Base-by-base conservation (phyloP, 2,888 invertebrate species). In the Hylaea fasciaria region DNA sequence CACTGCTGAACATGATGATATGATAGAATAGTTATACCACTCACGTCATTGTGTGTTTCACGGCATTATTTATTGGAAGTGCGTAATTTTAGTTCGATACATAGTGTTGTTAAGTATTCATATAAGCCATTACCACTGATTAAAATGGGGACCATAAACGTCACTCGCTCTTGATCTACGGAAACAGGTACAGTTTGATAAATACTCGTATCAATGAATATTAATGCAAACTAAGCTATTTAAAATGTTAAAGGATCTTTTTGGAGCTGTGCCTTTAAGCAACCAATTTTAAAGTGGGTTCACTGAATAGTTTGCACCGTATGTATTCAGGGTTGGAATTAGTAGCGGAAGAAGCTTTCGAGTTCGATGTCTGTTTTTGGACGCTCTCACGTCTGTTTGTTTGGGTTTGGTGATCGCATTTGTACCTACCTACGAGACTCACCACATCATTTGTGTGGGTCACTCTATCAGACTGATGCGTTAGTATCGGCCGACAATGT, bases 201-300 rank as follows among this genome's bases (percentile, higher is more conserved):
- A 74, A 71, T 78, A n/a, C n/a, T n/a, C n/a, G n/a, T n/a, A 80
- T 81, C 82, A 77, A 86, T 86, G 85, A 84, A 85, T 83, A 87
- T 83, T 86, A 81, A 83, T 81, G 71, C 48, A 54, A 57, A 80
- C 80, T 81, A 80, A 81, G 55, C 9, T 49, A 49, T 81, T 81
- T 76, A 76, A 78, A 77, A 37, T 22, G 7, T 17, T 66, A 57
- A 62, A 51, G 59, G 57, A 64, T 61, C 66, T 49, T 59, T 66
- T 56, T 37, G 58, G 65, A 73, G 69, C 70, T 72, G 63, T 52
- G 59, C 57, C 10, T 43, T 43, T 43, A 16, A 17, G 45, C n/a
- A 72, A 64, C 69, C 64, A 70, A 56, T 64, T 70, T 66, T 65
- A 63, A 73, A 71, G 62, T 65, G 64, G 29, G n/a, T 66, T 54